These are phyloP conservation scores for Vimba vimba DNA, from an alignment of 2,113 vertebrate genomes.

Conservation along the genomic window DNA sequence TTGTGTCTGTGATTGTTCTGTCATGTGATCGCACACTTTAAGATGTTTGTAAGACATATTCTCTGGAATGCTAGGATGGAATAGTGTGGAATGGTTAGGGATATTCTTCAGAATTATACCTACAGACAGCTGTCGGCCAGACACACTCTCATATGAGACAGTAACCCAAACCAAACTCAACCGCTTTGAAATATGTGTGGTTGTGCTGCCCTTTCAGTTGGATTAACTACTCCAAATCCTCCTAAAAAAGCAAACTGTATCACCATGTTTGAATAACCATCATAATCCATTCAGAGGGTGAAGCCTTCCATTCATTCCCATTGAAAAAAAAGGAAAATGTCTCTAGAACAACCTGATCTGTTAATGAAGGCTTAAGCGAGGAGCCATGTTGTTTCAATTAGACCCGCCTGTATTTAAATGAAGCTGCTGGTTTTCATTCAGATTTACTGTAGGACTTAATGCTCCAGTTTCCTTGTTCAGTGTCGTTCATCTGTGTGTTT, in stretches of 20 bases:
- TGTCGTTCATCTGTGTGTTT: not conserved
- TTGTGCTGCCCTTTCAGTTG: not conserved
- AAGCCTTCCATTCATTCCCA: not conserved
- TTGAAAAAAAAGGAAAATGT: no score
- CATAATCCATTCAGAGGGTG: not conserved
- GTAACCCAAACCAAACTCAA: constrained; percentile 19
- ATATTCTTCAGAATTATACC: constrained; percentile 20
- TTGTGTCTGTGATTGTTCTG: constrained; percentile 31
- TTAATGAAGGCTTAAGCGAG: not conserved
- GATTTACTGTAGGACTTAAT: constrained; percentile 1
- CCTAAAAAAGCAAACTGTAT: constrained; percentile 17
- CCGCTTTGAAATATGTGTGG: not conserved
- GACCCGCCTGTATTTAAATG: not conserved
- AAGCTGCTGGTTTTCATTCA: not conserved
- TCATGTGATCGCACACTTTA: not conserved
- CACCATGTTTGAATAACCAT: constrained; percentile 1
- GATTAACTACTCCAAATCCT: not conserved
- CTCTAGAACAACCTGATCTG: not conserved
- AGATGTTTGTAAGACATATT: not conserved
- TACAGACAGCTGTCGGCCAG: constrained; percentile 44
- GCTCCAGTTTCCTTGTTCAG: not conserved
- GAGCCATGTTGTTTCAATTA: not conserved
- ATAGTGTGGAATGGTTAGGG: not conserved
- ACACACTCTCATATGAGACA: not conserved
- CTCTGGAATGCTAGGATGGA: constrained; percentile 25